Evolutionary conservation across 2,113 vertebrate genomes (phyloP).

Genomic region (Brevimyrus niger): DNA sequence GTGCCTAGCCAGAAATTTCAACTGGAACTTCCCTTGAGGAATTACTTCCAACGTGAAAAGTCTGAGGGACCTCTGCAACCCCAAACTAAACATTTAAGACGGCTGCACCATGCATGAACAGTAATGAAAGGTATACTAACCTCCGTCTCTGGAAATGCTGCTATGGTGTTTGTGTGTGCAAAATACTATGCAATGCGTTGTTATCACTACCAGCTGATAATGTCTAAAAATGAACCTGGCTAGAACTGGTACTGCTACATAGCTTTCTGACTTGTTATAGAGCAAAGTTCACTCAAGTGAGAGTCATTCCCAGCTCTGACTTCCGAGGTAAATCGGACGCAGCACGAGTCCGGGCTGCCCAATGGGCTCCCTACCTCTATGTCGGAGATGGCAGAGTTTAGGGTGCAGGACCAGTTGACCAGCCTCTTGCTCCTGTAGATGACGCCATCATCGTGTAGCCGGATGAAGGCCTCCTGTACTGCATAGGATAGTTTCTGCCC

Average conservation of each 20-base stretch:
- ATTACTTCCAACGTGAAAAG: neutral
- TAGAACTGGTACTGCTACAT: neutral
- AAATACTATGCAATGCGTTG: neutral
- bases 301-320: neutral
- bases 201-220: neutral
- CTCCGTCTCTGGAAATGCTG: neutral
- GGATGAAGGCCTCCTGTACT: constrained; percentile 79
- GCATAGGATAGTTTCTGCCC: constrained; percentile 76
- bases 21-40: neutral
- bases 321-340: neutral
- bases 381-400: constrained; percentile 89
- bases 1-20: neutral
- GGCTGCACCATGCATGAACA: neutral
- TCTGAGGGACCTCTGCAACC: neutral
- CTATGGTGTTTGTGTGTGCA: neutral
- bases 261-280: neutral
- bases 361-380: constrained; percentile 65
- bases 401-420: constrained; percentile 87
- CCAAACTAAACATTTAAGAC: neutral
- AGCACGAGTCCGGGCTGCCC: neutral
- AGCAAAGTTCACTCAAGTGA: neutral
- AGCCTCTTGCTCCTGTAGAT: constrained; percentile 86
- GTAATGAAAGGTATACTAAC: neutral
- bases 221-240: neutral
- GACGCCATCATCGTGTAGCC: constrained; percentile 75